Conservation (phyloP, 1,140 invertebrate genomes). For the Drosophila dunni region DNA sequence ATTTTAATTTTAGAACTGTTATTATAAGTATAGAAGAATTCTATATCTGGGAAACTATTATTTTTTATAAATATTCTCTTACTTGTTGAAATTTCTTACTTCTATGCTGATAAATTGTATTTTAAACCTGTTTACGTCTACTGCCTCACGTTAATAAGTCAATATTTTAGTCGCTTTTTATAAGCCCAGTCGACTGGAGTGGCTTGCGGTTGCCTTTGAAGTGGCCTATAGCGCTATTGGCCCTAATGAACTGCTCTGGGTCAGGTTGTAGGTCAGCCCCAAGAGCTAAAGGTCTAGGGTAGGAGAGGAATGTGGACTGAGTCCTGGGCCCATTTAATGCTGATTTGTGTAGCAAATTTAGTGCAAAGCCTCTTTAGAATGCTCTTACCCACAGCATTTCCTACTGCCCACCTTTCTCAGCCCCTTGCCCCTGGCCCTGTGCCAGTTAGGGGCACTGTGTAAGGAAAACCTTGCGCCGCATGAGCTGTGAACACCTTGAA, state of each 20-base stretch:
- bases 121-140: too few relatives aligned
- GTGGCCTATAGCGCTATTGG: constrained; percentile 46
- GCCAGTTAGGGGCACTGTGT: constrained; percentile 46
- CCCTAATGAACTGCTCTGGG: constrained; percentile 61
- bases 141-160: neutral
- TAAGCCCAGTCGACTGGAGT: constrained; percentile 13
- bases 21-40: too few relatives aligned
- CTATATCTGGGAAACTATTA: too few relatives aligned
- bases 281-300: neutral
- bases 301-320: neutral
- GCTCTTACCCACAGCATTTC: constrained; percentile 14
- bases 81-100: too few relatives aligned
- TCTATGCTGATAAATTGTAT: too few relatives aligned
- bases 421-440: constrained; percentile 59
- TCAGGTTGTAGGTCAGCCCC: neutral
- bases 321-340: constrained; percentile 56
- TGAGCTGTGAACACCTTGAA: constrained; percentile 71
- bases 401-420: constrained; percentile 37
- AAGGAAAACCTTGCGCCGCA: constrained; percentile 57
- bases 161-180: neutral
- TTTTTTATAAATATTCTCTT: too few relatives aligned
- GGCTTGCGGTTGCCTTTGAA: constrained; percentile 50
- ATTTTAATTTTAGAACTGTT: too few relatives aligned
- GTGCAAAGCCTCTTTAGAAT: constrained; percentile 54
- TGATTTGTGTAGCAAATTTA: constrained; percentile 68